phyloP scores from a whole-genome alignment of 2,113 vertebrate genomes.

The Sitta europaea region DNA sequence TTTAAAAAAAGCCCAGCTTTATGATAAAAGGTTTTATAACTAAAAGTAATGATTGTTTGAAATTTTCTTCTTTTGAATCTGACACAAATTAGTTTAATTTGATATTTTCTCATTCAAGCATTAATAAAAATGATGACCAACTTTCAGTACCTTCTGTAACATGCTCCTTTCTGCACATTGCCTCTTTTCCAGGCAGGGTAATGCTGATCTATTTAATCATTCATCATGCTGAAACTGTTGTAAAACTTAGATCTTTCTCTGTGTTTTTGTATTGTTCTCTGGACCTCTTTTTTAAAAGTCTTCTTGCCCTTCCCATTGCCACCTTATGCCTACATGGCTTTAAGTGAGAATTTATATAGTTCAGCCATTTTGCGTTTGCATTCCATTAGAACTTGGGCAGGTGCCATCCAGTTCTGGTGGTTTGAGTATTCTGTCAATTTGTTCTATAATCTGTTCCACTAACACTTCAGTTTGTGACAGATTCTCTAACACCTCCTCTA shows the following conservation, averaged over 20 bases:
- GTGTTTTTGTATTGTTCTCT: not conserved
- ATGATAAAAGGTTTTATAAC: not conserved
- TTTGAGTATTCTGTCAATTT: constrained; percentile 7
- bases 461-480: constrained; percentile 40
- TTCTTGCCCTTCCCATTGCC: not conserved
- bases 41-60: not conserved
- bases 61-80: not conserved
- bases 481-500: constrained; percentile 42
- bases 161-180: not conserved
- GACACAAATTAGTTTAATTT: not conserved
- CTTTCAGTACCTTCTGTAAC: not conserved
- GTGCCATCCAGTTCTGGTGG: not conserved
- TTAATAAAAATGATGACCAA: not conserved
- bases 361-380: not conserved
- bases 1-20: not conserved
- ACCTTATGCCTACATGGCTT: not conserved
- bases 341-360: not conserved
- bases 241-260: not conserved
- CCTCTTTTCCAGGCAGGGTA: not conserved
- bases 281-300: not conserved
- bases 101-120: not conserved
- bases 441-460: constrained; percentile 27
- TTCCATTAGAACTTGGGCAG: not conserved
- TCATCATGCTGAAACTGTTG: not conserved
- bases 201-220: not conserved